Conservation (phyloP, 2,113 vertebrate genomes). For the Noctilio leporinus region DNA sequence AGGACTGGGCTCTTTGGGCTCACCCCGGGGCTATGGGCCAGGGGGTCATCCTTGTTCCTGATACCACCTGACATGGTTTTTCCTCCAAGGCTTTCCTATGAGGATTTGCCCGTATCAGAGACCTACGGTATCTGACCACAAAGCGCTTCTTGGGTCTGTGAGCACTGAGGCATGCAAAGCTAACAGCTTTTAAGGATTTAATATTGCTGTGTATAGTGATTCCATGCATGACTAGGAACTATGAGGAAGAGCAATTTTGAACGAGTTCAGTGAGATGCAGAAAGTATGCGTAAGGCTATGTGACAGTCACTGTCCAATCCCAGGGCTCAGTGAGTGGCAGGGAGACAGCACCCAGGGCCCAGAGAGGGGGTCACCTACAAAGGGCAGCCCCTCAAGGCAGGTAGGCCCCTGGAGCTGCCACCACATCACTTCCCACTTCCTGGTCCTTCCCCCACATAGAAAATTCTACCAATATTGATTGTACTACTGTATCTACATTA, state of each 20-base stretch:
- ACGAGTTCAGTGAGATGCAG: neutral
- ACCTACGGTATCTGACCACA: neutral
- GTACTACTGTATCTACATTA: neutral
- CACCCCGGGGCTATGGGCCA: neutral
- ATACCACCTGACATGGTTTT: neutral
- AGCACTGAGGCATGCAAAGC: neutral
- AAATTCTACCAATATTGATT: neutral
- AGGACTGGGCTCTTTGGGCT: neutral
- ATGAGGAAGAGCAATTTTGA: neutral
- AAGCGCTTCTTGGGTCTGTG: neutral
- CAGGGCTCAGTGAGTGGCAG: accelerated
- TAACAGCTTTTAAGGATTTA: neutral
- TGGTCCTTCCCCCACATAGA: neutral
- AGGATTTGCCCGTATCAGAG: neutral
- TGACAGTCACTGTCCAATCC: accelerated
- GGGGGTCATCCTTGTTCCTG: neutral
- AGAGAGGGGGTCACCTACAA: neutral
- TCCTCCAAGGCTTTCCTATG: neutral
- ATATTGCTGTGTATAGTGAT: neutral
- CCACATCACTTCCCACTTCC: neutral
- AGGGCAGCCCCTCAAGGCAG: neutral
- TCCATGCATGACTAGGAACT: neutral
- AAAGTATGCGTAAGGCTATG: neutral
- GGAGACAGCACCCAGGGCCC: neutral
- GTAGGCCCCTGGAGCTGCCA: accelerated